phyloP scores from a whole-genome alignment of 37 sponge, comb jelly and placozoan genomes.

The Diacarnus erythraeanus region DNA sequence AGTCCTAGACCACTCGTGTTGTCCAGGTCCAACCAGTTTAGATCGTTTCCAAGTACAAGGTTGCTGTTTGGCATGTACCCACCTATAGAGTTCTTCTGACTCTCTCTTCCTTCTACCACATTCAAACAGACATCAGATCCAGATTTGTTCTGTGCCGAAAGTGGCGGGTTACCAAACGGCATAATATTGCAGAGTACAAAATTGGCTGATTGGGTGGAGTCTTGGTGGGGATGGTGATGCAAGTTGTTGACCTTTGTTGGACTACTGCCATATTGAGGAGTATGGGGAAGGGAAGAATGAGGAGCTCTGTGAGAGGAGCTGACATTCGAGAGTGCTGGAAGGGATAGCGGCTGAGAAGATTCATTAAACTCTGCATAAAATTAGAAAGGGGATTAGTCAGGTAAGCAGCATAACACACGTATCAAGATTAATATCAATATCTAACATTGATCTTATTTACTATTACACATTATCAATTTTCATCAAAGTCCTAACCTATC shows the following conservation, averaged over 20 bases:
- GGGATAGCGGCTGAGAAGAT: neutral
- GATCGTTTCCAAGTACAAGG: slow-evolving; percentile 12
- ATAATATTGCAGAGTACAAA: slow-evolving; percentile 22
- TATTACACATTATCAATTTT: too few species aligned
- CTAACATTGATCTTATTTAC: too few species aligned
- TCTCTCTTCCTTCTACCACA: neutral
- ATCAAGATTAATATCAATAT: too few species aligned
- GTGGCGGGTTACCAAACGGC: slow-evolving; percentile 36
- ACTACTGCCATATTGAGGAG: neutral
- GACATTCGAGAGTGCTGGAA: neutral
- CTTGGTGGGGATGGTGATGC: neutral
- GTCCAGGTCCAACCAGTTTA: slow-evolving; percentile 64
- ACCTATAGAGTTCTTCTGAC: neutral
- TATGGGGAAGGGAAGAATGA: slow-evolving; percentile 3
- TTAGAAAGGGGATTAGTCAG: too few species aligned
- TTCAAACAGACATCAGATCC: slow-evolving; percentile 43
- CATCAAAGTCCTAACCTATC: too few species aligned
- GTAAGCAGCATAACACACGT: too few species aligned
- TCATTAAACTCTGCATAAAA: neutral
- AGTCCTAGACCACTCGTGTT: neutral
- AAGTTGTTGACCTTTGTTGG: neutral
- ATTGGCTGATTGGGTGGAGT: slow-evolving; percentile 1
- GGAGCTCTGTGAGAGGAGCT: neutral
- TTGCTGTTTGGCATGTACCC: slow-evolving; percentile 4
- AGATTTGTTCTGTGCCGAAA: slow-evolving; percentile 19